Evolutionary conservation across 2,888 invertebrate genomes (phyloP).

Genomic region (Phaedon cochleariae): DNA sequence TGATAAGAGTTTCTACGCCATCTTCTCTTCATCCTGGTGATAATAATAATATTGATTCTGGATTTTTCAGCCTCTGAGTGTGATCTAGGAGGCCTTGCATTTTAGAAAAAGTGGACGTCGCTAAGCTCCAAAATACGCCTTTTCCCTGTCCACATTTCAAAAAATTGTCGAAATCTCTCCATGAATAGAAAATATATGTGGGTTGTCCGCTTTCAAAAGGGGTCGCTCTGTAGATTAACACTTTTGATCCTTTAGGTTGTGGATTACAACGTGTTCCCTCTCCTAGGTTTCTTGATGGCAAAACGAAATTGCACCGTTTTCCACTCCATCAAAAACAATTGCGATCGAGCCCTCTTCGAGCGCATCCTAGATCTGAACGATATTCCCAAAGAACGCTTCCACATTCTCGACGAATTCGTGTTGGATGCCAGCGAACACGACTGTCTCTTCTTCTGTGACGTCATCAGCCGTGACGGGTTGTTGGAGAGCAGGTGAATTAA

Average conservation of each 20-base stretch:
- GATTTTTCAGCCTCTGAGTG: too few relatives aligned
- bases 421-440: constrained; percentile 18
- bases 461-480: constrained; percentile 68
- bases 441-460: constrained; percentile 56
- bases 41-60: too few relatives aligned
- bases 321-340: constrained; percentile 37
- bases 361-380: constrained; percentile 38
- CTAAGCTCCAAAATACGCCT: too few relatives aligned
- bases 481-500: constrained; percentile 57
- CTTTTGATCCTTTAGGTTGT: constrained; percentile 62
- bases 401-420: constrained; percentile 37
- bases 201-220: too few relatives aligned
- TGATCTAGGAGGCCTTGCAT: too few relatives aligned
- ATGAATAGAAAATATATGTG: too few relatives aligned
- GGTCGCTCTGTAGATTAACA: too few relatives aligned
- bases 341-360: constrained; percentile 41
- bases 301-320: constrained; percentile 58
- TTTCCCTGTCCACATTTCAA: too few relatives aligned
- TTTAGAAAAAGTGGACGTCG: too few relatives aligned
- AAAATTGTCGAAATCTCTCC: too few relatives aligned
- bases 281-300: constrained; percentile 69
- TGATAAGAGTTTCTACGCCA: too few relatives aligned
- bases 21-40: too few relatives aligned
- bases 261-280: constrained; percentile 71
- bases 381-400: constrained; percentile 41